Evolutionary conservation across 2,113 vertebrate species (phyloP), one percentile per base, ranked within the genome.

Genomic region (Montifringilla adamsi): DNA sequence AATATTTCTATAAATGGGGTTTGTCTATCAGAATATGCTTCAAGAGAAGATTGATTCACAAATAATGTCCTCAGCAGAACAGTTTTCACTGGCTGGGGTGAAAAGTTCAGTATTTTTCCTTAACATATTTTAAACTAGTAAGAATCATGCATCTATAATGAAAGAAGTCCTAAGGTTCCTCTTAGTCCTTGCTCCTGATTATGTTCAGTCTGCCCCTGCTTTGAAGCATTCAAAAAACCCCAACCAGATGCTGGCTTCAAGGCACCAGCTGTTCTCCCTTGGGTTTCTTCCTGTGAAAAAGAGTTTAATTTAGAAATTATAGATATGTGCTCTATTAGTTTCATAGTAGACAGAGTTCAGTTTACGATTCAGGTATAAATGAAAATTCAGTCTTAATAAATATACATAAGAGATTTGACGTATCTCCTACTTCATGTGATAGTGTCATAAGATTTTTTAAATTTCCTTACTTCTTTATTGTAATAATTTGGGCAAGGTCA

Each of bases 391-490:
- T 17, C 10, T 81, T 43, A 39, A 43, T 11, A 39, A 55, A 46
- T 15, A n/a, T 56, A 1, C 1, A 1, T 13, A 49, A 76, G 14
- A 76, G 2, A 62, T 41, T 53, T 58, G 4, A n/a, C 4, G 3
- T 24, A n/a, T n/a, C 7, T 8, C 7, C 13, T 59, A 21, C 8
- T 76, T 4, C 41, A 28, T 21, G 26, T 73, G 10, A 68, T 24
- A 14, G 10, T 43, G 43, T 44, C 5, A 43, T 44, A 30, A 30
- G 24, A 5, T 3, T 58, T 63, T 77, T 28, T 30, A 69, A 4
- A 66, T 59, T 73, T 81, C 4, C 9, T 23, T 72, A 41, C 19
- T 50, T 64, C 26, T 47, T 77, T 50, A 15, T 33, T 53, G 8
- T 15, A 77, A 37, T 46, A 43, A 62, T 39, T 66, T 75, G 6